Percentiles rank a stretch among this genome's conserved stretches.
Evolutionary conservation across 2,797 vertebrate species (phyloP).

Genomic region (Nyctibius grandis): DNA sequence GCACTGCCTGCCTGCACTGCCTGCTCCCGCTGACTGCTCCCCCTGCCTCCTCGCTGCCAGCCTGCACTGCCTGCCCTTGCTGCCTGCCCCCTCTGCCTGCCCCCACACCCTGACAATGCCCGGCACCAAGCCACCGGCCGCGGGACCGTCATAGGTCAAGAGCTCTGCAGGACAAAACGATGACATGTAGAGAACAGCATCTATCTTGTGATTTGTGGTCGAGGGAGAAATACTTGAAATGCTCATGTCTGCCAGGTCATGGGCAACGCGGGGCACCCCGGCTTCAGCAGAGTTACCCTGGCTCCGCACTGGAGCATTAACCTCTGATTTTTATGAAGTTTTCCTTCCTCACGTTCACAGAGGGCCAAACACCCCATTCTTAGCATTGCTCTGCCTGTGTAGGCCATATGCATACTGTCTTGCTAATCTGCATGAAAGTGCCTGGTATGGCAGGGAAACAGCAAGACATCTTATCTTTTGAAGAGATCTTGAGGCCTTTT

Average conservation of each 20-base stretch:
- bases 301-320: neutral
- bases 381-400: neutral
- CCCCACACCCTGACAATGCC: neutral
- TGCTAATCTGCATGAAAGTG: constrained; percentile 51
- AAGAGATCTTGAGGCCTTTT: constrained; percentile 46
- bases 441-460: constrained; percentile 21
- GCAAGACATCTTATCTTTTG: constrained; percentile 49
- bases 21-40: neutral
- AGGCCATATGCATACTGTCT: neutral
- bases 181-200: neutral
- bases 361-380: neutral
- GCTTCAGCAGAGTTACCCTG: neutral
- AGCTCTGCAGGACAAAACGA: neutral
- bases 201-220: neutral
- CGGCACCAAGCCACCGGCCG: neutral
- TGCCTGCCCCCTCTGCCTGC: no score
- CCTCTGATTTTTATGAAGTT: neutral
- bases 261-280: rapidly evolving
- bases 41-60: neutral
- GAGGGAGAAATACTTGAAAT: neutral
- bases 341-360: neutral
- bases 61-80: no score
- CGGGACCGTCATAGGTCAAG: neutral
- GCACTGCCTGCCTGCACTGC: no score
- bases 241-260: neutral